Percentiles rank a stretch among this genome's conserved stretches.
Evolutionary conservation across 2,797 vertebrate genomes (phyloP).

Genomic region (Chaetophractus vellerosus): DNA sequence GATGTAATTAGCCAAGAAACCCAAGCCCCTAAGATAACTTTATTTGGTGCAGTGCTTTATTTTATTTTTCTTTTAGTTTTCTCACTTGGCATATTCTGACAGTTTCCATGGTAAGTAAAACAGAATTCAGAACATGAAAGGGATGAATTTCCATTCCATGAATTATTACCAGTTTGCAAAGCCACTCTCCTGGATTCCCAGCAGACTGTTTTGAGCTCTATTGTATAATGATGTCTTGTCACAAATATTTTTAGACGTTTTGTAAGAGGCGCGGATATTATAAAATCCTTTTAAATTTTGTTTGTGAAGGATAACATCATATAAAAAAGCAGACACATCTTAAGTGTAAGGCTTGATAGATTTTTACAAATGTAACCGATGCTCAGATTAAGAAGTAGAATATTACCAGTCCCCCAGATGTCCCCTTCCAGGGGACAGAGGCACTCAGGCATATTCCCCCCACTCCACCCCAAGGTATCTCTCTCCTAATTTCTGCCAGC

Average conservation of each 20-base stretch:
- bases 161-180: slow-evolving; percentile 67
- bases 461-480: not conserved
- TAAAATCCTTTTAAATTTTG: slow-evolving; percentile 53
- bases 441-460: not conserved
- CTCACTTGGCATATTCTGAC: slow-evolving; percentile 65
- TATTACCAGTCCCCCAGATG: not conserved
- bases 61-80: slow-evolving; percentile 74
- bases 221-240: slow-evolving; percentile 43
- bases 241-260: slow-evolving; percentile 70
- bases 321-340: not conserved
- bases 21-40: slow-evolving; percentile 59
- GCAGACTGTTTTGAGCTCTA: slow-evolving; percentile 54
- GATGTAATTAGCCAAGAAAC: slow-evolving; percentile 72
- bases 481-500: slow-evolving; percentile 26
- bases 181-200: slow-evolving; percentile 24
- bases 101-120: slow-evolving; percentile 69
- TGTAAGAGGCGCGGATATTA: slow-evolving; percentile 25
- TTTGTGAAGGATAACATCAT: slow-evolving; percentile 20
- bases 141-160: slow-evolving; percentile 45
- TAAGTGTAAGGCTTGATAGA: not conserved
- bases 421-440: not conserved
- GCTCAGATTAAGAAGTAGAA: not conserved
- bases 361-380: slow-evolving; percentile 16
- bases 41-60: slow-evolving; percentile 54
- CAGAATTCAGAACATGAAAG: slow-evolving; percentile 65